phyloP scores from a whole-genome alignment of 2,888 invertebrate genomes.

The Eudemis profundana region DNA sequence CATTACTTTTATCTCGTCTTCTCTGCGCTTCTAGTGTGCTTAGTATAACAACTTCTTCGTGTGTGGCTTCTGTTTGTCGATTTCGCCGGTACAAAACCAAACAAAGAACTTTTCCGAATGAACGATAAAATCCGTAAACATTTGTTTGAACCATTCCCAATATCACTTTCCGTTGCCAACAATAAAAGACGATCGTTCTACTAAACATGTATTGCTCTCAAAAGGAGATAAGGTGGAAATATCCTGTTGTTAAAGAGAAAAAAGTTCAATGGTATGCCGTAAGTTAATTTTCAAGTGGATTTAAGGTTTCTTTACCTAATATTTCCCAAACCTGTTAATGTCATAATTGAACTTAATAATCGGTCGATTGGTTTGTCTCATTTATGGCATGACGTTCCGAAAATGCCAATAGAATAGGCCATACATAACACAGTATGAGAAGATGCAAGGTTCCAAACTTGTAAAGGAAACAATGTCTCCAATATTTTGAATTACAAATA shows the following conservation, averaged over 20 bases:
- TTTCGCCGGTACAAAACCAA: too few relatives aligned
- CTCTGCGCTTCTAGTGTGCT: conserved; percentile 19
- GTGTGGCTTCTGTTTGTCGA: neutral
- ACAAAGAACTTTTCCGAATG: neutral
- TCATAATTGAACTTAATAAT: neutral
- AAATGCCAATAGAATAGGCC: neutral
- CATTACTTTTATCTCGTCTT: conserved; percentile 45
- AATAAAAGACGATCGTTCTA: neutral
- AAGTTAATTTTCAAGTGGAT: neutral
- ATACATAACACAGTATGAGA: conserved; percentile 16
- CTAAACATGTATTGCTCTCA: neutral
- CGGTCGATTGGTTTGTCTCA: too few relatives aligned
- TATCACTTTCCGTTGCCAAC: neutral
- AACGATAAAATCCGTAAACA: neutral
- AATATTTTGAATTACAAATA: neutral
- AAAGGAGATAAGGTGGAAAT: neutral
- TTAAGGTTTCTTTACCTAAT: neutral
- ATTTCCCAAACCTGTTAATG: neutral
- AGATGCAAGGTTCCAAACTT: conserved; percentile 13
- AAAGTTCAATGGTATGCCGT: neutral
- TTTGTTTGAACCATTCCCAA: neutral
- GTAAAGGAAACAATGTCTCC: neutral
- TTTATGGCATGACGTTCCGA: neutral
- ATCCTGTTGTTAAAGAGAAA: neutral
- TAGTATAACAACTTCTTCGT: neutral